A percentile compares a stretch with the other conserved stretches of the same genome.
Evolutionary conservation across 2,888 invertebrate genomes (phyloP).

Genomic region (Salticus scenicus): DNA sequence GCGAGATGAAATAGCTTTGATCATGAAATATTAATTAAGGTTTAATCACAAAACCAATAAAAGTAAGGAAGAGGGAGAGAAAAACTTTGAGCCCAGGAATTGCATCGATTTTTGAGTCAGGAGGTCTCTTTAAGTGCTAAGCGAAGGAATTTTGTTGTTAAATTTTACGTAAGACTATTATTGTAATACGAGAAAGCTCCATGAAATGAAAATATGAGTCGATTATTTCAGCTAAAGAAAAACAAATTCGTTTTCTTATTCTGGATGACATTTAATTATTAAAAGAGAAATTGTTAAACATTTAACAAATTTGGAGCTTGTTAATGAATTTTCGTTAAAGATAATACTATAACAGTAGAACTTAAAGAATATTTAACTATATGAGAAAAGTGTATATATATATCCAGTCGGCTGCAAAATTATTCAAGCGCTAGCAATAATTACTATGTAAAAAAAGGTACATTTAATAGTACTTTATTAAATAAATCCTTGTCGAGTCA

Average conservation of each 20-base stretch:
- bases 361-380: too few species aligned
- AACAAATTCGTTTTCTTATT: constrained; percentile 17
- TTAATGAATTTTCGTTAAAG: too few species aligned
- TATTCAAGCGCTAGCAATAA: too few species aligned
- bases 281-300: too few species aligned
- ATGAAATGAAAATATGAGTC: constrained; percentile 54
- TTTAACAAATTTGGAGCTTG: too few species aligned
- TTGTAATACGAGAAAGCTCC: constrained; percentile 27
- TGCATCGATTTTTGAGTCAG: constrained; percentile 42
- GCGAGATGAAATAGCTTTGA: constrained; percentile 32
- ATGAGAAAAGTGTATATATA: too few species aligned
- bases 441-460: too few species aligned
- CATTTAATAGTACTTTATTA: too few species aligned
- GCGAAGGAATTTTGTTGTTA: constrained; percentile 45
- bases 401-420: too few species aligned
- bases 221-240: constrained; percentile 39
- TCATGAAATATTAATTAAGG: constrained; percentile 66
- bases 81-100: background rate
- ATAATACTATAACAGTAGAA: too few species aligned
- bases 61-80: constrained; percentile 34
- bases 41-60: constrained; percentile 65
- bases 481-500: too few species aligned
- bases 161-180: constrained; percentile 57
- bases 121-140: constrained; percentile 33
- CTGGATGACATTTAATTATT: background rate